A percentile compares a stretch with the other conserved stretches of the same genome.
Conservation (phyloP, 2,888 invertebrate genomes). For the Melieria omissa region DNA sequence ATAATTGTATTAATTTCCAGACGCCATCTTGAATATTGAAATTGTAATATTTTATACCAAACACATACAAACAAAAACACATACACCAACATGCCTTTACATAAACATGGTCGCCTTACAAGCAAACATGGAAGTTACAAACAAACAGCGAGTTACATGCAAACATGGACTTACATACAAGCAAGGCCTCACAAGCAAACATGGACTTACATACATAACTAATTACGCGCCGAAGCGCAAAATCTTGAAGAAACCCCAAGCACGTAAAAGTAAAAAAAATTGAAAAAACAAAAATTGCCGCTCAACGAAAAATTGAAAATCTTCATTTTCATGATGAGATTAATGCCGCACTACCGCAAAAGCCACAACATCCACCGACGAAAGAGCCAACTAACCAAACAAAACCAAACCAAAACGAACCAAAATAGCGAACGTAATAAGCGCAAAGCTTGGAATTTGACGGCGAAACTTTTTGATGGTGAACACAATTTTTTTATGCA, state of each 20-base stretch:
- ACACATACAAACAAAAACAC: neutral
- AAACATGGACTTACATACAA: neutral
- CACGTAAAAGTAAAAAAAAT: neutral
- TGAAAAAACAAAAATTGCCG: neutral
- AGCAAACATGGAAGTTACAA: too few relatives aligned
- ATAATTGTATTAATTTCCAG: conserved; percentile 19
- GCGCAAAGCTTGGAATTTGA: too few relatives aligned
- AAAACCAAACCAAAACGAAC: neutral
- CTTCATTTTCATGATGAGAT: conserved; percentile 31
- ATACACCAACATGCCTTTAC: too few relatives aligned
- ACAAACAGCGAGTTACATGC: too few relatives aligned
- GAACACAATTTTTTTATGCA: too few relatives aligned
- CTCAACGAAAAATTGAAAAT: conserved; percentile 18
- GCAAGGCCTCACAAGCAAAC: neutral
- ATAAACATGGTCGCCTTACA: too few relatives aligned
- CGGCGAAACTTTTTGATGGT: too few relatives aligned
- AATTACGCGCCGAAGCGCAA: neutral
- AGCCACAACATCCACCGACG: conserved; percentile 9
- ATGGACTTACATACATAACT: neutral
- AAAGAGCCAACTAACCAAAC: neutral
- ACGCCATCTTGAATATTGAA: conserved; percentile 23
- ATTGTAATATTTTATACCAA: neutral
- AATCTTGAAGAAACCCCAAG: neutral
- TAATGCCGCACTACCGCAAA: conserved; percentile 23
- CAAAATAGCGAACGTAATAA: too few relatives aligned